Base-by-base conservation (phyloP, 2,797 vertebrate species). In the Acestrorhynchus altus region DNA sequence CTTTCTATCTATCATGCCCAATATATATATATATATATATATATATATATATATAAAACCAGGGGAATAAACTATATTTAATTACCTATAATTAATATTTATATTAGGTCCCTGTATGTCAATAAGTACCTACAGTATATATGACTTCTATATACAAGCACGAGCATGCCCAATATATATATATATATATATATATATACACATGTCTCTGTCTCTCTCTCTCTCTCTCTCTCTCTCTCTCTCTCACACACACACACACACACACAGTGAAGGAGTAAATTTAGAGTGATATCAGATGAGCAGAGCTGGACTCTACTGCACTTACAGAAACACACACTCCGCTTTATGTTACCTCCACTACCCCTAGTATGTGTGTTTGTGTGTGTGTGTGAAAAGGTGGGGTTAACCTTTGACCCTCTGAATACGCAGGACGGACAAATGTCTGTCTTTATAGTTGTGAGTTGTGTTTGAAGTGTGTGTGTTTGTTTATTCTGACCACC, bases 301-400 rank as follows among this genome's bases (percentile, higher is more conserved):
- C 68, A 4, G n/a, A 47, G 65, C 22, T 61, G 16, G n/a, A 16
- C 51, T 57, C 31, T 35, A 35, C 31, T 2, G 31, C 31, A 2
- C 51, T 35, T 66, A 28, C 39, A 75, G 47, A 31, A 83, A 86
- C 82, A 84, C 88, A 78, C 82, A 83, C 88, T 77, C 72, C 78
- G 90, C 86, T 81, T 94, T 86, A 40, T 13, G 76, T 94, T 93
- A 65, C 79, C 87, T 85, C 84, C 84, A 77, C 77, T 20, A 12
- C 85, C 88, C 87, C 91, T 90, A 90, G 28, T n/a, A 51, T 5
- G 49, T 46, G 72, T 44, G 60, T 22, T 2, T 35, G 31, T 35
- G 31, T 2, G 31, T 35, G 31, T 2, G 31, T 89, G 88, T 59
- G 73, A 42, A 56, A 26, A 51, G 47, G n/a, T 44, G 52, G 60